Evolutionary conservation across 2,797 vertebrate species (phyloP), one percentile per base, ranked within the genome.

Genomic region (Labeo calbasu): DNA sequence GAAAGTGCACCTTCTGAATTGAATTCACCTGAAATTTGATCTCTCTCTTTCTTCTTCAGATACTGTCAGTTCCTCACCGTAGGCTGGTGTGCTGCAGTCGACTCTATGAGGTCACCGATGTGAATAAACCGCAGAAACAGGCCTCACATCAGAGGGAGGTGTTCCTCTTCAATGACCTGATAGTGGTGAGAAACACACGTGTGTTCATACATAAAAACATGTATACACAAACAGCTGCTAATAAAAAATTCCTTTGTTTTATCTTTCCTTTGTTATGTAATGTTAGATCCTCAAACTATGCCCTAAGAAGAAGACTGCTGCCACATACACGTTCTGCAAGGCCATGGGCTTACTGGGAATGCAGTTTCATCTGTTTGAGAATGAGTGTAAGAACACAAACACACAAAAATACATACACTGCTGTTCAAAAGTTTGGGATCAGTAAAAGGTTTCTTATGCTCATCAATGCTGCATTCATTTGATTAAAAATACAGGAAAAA

Each of bases 321-420:
- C 97, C 19, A 98, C 98, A 0, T 99, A 99, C 89, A 99, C 96
- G 0, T 99, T 99, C 94, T 99, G 98, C 93, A 98, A 98, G 93
- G 96, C 97, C 0, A 96, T 99, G 4, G 96, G 97, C 57, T 96
- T 99, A 63, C 94, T 99, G 89, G 98, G 97, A 89, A 98, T 99
- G 97, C 97, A 99, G 93, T 99, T 98, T 89, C 97, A 99, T 88
- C 97, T 99, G 89, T 99, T 98, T 92, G 97, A 98, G 92, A 99
- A 99, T 51, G 98, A 99, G 89, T 98, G 98, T 99, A 94, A 96
- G 88, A 51, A 21, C 17, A 53, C 66, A 72, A 28, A 61, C 19
- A 72, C 25, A 63, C 40, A 51, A 17, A 43, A 19, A 2, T 53
- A 32, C 1, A 36, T 36, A 36, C 32, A 5, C 4, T 36, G 32